These are phyloP conservation scores for Macrocentrus cingulum DNA, from an alignment of 1,140 invertebrate genomes.

Conservation along the genomic window DNA sequence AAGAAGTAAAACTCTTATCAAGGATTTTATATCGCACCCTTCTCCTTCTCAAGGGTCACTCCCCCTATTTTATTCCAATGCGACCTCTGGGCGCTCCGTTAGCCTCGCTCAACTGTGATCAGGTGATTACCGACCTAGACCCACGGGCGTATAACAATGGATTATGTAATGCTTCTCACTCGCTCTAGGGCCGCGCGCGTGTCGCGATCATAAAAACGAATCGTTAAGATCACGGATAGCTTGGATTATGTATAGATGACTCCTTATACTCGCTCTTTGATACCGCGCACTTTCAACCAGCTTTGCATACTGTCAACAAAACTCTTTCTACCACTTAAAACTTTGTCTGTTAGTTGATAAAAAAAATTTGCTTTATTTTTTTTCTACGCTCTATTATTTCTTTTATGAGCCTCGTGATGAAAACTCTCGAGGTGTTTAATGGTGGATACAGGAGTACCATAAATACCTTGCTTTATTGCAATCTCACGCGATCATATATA, in stretches of 20 bases:
- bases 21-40: slow-evolving; percentile 18
- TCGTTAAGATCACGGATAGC: slow-evolving; percentile 20
- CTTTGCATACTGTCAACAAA: slow-evolving; percentile 13
- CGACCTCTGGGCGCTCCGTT: not conserved
- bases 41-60: not conserved
- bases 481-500: slow-evolving; percentile 26
- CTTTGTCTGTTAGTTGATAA: not conserved
- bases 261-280: too few species aligned
- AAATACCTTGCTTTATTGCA: slow-evolving; percentile 24
- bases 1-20: slow-evolving; percentile 17
- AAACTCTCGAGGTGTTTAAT: slow-evolving; percentile 26
- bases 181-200: not conserved
- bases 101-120: slow-evolving; percentile 13
- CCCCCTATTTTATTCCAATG: not conserved
- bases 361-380: too few species aligned
- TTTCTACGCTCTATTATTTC: too few species aligned
- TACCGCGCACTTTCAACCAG: not conserved
- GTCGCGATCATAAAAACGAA: slow-evolving; percentile 21
- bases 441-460: slow-evolving; percentile 14
- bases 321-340: not conserved
- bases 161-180: slow-evolving; percentile 18
- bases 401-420: not conserved
- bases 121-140: slow-evolving; percentile 24
- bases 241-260: slow-evolving; percentile 12
- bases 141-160: slow-evolving; percentile 21